Base-by-base conservation (phyloP, 2,888 invertebrate genomes). In the Octodonta nipae region DNA sequence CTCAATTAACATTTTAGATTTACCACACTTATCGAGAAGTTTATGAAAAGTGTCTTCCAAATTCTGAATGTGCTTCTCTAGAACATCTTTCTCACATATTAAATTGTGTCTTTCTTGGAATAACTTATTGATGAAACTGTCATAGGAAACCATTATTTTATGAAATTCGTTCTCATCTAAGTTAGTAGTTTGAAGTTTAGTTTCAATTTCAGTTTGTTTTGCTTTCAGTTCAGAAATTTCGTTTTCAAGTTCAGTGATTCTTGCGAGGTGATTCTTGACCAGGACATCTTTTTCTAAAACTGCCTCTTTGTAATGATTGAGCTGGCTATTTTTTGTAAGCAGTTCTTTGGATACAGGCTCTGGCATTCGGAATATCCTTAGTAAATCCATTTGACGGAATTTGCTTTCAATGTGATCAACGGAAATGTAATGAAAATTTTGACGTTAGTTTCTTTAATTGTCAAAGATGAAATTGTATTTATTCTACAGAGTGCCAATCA, bases 21-120 rank as follows among this genome's bases (percentile, higher is more conserved):
- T 48, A 34, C 54, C 53, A 37, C 52, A 59, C 35, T 57, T 58
- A 11, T 48, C 45, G 8, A 56, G 29, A 5, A 61, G 37, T 27
- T 55, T 52, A n/a, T 45, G 38, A 35, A 55, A 58, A 13, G 57
- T 49, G 5, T 31, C 29, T 38, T 59, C 56, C 13, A 61, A 36
- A 38, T 56, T 54, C 2, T 47, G 42, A 13, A 55, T 37, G 41
- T 60, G 55, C 3, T 5, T 20, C 11, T 42, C 35, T n/a, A 45
- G 38, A 6, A 45, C 33, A 12, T 49, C 43, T 15, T 51, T 52
- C 31, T 56, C 49, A 3, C 43, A 37, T 13, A 49, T 35, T 6
- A 53, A 17, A 5, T 35, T 26, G 33, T 55, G 46, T 20, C 53
- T 47, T 27, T 56, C 57, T 4, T 34, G 13, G 34, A 55, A 45